Evolutionary conservation across 2,113 vertebrate genomes (phyloP).

Genomic region (Sinocyclocheilus anophthalmus): DNA sequence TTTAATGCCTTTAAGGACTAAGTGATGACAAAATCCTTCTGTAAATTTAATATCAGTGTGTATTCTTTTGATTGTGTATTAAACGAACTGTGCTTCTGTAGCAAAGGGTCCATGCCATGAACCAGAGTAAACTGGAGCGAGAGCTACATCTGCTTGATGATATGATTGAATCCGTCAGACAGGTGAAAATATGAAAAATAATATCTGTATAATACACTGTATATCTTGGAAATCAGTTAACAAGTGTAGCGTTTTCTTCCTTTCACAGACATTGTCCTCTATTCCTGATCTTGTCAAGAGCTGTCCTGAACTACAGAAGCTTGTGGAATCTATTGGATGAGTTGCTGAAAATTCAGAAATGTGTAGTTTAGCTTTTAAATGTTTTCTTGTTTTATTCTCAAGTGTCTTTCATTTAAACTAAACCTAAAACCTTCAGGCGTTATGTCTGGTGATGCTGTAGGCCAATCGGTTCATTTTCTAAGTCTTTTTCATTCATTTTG

Average conservation of each 20-base stretch:
- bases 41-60: background rate
- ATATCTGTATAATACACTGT: background rate
- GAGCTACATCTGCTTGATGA: constrained; percentile 82
- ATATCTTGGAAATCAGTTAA: background rate
- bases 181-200: constrained; percentile 69
- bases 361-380: constrained; percentile 42
- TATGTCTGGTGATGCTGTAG: background rate
- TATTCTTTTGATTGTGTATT: background rate
- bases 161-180: constrained; percentile 78
- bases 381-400: background rate
- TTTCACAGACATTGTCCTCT: constrained; percentile 69
- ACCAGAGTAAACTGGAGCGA: constrained; percentile 79
- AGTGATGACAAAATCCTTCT: background rate
- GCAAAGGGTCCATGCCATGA: constrained; percentile 81
- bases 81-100: constrained; percentile 58
- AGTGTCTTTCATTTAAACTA: constrained; percentile 27
- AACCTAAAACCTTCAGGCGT: background rate
- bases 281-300: constrained; percentile 68
- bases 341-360: background rate
- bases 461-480: background rate
- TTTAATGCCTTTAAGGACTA: background rate
- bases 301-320: constrained; percentile 68
- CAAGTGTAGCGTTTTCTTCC: background rate
- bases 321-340: constrained; percentile 71
- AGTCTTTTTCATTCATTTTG: background rate